Percentiles rank a stretch among this genome's conserved stretches.
Evolutionary conservation across 2,888 invertebrate species (phyloP).

Genomic region (Noctua janthina): DNA sequence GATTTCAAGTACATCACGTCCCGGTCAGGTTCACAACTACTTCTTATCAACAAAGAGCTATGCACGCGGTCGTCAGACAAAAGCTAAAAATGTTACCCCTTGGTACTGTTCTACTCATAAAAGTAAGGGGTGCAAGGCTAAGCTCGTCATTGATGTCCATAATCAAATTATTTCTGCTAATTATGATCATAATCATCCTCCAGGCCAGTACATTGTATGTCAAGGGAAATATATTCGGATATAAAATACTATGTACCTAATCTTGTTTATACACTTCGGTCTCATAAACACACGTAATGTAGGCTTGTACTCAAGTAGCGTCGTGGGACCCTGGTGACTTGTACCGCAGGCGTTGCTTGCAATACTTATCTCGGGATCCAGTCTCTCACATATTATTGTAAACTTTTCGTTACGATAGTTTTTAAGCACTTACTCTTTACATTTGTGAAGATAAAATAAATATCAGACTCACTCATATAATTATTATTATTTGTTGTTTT

Average conservation of each 20-base stretch:
- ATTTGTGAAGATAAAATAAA: neutral
- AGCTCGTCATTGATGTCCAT: neutral
- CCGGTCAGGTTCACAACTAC: slow-evolving; percentile 24
- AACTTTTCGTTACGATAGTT: neutral
- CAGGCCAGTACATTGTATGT: slow-evolving; percentile 15
- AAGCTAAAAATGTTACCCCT: neutral
- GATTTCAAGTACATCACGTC: neutral
- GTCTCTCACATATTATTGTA: neutral
- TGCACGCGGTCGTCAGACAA: neutral
- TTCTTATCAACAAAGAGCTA: slow-evolving; percentile 55
- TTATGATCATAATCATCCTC: slow-evolving; percentile 43
- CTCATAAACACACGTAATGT: neutral
- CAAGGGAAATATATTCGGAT: slow-evolving; percentile 38
- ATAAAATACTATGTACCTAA: neutral
- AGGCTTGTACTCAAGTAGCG: neutral
- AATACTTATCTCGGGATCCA: too few relatives aligned
- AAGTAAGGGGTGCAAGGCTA: slow-evolving; percentile 47
- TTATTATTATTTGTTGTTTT: neutral
- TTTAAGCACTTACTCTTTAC: too few relatives aligned
- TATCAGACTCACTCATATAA: neutral
- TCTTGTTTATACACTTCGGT: neutral
- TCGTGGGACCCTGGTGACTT: neutral
- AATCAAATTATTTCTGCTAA: slow-evolving; percentile 20
- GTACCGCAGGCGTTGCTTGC: neutral
- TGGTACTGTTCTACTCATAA: slow-evolving; percentile 62